Base-by-base conservation (phyloP, 2,888 invertebrate species). In the Agonopterix alstromeriana region DNA sequence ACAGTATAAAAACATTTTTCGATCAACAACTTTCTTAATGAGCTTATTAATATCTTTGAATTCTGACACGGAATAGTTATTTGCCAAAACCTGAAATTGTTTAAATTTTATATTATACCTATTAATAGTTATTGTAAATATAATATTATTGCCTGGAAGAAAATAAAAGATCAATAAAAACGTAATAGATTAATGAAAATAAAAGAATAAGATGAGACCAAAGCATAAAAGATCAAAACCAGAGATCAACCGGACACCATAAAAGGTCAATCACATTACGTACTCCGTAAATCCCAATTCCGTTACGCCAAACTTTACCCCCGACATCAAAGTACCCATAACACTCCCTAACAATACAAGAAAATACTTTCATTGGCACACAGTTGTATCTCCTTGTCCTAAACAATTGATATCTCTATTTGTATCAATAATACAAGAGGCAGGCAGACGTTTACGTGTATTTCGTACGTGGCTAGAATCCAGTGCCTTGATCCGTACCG, bases 361-460 rank as follows among this genome's bases (percentile, higher is more conserved):
- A 27, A 27, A 27, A 75, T 70, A 76, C 76, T 76, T 74, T 73
- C 74, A 78, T 79, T 76, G 77, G 72, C 81, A 79, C 79, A 63
- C 63, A 67, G 75, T 74, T 76, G 77, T 81, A 79, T 73, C 70
- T 73, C 69, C 78, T 73, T 83, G 85, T 85, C 82, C 80, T 70
- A 81, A 87, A 85, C 87, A 87, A 87, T 87, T 85, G 86, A 83
- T 86, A 86, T 84, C 78, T 85, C 84, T 84, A 85, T 87, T 87
- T 88, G 87, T 88, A 88, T 86, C 87, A 87, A 87, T 88, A 86
- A 84, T 83, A 79, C 78, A 67, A 70, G 5, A 27, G 67, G 38
- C 12, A 73, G 72, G 76, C 79, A 78, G 85, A 86, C 81, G 76
- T 79, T 83, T 82, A 83, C 84, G 82, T 84, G 82, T 72, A 77